phyloP scores from a whole-genome alignment of 2,797 vertebrate genomes.

The Hipposideros larvatus region DNA sequence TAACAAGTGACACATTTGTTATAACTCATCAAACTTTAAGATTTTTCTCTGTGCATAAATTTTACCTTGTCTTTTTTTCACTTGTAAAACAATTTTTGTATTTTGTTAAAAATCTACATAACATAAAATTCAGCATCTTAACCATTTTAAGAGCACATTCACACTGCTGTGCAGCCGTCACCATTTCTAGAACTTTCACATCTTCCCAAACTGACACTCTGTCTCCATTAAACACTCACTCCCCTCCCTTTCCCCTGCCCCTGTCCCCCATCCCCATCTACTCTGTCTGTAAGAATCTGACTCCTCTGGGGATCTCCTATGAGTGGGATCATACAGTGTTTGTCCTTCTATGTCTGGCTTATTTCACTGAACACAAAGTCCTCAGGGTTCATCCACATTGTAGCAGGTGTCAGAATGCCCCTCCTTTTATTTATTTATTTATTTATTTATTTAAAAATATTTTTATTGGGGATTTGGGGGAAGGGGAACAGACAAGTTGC shows the following conservation, averaged over 20 bases:
- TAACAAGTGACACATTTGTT: background rate
- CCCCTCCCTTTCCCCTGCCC: too few species aligned
- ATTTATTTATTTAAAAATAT: too few species aligned
- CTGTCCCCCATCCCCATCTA: too few species aligned
- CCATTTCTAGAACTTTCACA: background rate
- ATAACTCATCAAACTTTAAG: background rate
- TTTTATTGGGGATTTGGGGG: too few species aligned
- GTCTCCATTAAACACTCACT: background rate
- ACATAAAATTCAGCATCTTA: background rate
- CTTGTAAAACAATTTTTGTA: background rate
- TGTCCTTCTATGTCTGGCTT: background rate
- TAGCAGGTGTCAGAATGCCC: background rate
- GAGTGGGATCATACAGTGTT: background rate
- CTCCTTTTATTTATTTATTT: background rate
- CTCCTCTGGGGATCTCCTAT: background rate
- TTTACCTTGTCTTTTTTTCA: background rate
- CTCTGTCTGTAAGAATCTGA: background rate
- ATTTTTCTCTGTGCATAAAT: background rate
- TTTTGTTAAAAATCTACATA: background rate
- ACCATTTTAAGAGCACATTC: background rate
- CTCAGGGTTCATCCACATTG: background rate
- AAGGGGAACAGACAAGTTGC: too few species aligned
- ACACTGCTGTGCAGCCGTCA: background rate
- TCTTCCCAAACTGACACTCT: background rate
- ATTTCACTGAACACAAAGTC: background rate